Evolutionary conservation across 2,113 vertebrate genomes (phyloP), one percentile per base, ranked within the genome.

Genomic region (Mobula hypostoma): DNA sequence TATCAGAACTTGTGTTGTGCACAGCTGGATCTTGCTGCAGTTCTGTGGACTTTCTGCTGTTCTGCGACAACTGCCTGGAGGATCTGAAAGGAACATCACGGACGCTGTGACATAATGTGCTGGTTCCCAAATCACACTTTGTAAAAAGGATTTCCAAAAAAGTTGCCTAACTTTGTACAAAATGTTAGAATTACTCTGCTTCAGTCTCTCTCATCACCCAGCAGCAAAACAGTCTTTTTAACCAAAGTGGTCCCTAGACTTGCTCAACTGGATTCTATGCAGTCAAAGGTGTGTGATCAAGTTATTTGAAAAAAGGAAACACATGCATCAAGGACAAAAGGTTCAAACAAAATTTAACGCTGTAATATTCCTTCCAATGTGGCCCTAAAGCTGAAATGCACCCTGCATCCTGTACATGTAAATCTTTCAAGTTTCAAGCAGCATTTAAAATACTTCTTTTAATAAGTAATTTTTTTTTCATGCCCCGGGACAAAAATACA

Each of bases 371-470:
- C 70, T 93, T 93, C 90, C 66, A 92, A 66, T 66, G 36, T 92
- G 90, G 68, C 66, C 17, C 68, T 27, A 27, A 76, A 93, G 91
- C 40, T 93, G 91, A 74, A 93, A 93, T 93, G 19, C 68, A 76
- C 32, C 36, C 70, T 76, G 91, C 68, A 93, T 93, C 91, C 61
- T 72, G 91, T 48, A 76, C 36, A 48, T 40, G 56, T 93, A 93
- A 93, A 93, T 93, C 91, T 93, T 93, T 76, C 91, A 93, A 93
- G 36, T 72, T 93, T 93, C 68, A 76, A 93, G 48, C 70, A 56
- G 11, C 14, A 76, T 93, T 93, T 93, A 74, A 93, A 93, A 56
- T 90, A 90, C 58, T 32, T 68, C 48, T 90, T 66, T 72, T 74
- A 24, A 76, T 74, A 93, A 93, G 72, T 40, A 61, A 93, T 14